Percentiles rank a stretch among this genome's conserved stretches.
These are phyloP conservation scores for Opisthograptis luteolata DNA, from an alignment of 2,888 invertebrate genomes.

Conservation along the genomic window DNA sequence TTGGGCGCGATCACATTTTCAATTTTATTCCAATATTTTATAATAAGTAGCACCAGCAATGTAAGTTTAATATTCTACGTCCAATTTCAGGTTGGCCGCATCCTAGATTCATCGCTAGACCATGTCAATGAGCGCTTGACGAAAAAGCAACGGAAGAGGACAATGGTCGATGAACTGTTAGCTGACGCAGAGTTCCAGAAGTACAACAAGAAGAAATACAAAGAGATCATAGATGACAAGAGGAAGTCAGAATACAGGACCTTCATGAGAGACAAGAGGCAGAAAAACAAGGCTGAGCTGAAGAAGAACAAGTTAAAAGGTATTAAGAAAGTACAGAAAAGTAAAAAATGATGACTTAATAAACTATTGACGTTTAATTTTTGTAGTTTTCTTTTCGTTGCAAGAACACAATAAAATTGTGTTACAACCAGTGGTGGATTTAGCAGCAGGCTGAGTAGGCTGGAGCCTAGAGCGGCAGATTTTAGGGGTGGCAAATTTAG, in stretches of 20 bases:
- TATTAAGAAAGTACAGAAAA: constrained; percentile 49
- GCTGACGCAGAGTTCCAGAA: constrained; percentile 94
- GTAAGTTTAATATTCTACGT: too few relatives aligned
- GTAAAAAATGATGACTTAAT: constrained; percentile 32
- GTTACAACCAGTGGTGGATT: too few relatives aligned
- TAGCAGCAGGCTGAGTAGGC: too few relatives aligned
- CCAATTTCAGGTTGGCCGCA: constrained; percentile 87
- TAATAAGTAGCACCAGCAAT: too few relatives aligned
- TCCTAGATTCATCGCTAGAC: constrained; percentile 94
- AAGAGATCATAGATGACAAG: constrained; percentile 89
- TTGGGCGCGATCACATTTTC: too few relatives aligned
- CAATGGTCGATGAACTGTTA: constrained; percentile 96
- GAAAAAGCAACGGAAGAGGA: constrained; percentile 93
- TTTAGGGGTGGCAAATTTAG: too few relatives aligned
- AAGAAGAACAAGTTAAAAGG: constrained; percentile 69
- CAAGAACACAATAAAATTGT: background rate
- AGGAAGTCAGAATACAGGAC: constrained; percentile 89
- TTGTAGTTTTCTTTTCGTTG: background rate
- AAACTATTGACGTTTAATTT: background rate
- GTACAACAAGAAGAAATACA: constrained; percentile 91
- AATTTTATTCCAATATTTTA: too few relatives aligned
- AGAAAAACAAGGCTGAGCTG: constrained; percentile 83
- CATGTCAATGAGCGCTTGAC: constrained; percentile 93
- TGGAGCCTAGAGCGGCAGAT: too few relatives aligned
- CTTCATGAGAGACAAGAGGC: constrained; percentile 89